phyloP scores from a whole-genome alignment of 2,797 vertebrate species.

The Pristis pectinata region DNA sequence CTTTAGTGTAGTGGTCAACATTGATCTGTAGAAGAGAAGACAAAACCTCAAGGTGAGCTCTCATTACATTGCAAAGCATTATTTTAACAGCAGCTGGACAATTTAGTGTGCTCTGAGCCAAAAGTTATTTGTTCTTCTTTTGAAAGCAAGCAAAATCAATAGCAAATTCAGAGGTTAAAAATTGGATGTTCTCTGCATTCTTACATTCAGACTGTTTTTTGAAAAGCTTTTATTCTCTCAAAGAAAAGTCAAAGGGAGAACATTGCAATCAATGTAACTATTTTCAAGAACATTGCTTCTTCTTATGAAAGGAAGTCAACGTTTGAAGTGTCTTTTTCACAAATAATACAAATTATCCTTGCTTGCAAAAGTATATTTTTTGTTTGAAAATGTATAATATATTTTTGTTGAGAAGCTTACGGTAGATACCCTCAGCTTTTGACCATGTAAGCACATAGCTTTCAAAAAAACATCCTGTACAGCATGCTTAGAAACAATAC shows the following conservation, averaged over 20 bases:
- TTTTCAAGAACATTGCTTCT: neutral
- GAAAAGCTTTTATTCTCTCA: neutral
- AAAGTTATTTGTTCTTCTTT: neutral
- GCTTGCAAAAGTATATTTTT: neutral
- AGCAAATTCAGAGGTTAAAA: neutral
- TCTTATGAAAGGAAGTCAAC: neutral
- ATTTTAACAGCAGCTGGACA: neutral
- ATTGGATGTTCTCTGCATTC: neutral
- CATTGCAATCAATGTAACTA: neutral
- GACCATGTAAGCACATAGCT: neutral
- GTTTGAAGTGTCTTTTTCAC: neutral
- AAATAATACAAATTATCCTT: neutral
- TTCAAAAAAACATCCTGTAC: neutral
- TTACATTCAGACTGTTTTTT: neutral
- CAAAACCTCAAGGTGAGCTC: neutral
- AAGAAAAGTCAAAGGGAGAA: neutral
- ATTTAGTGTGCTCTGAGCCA: no score
- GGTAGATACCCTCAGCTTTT: neutral
- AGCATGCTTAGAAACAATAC: neutral
- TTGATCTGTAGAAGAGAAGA: constrained; percentile 69
- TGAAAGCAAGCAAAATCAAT: neutral
- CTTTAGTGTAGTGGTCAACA: constrained; percentile 91
- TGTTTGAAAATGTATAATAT: neutral
- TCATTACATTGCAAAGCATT: neutral
- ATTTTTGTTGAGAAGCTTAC: neutral